Conservation (phyloP, 2,888 invertebrate genomes). For the Tetheella fluctuosa region DNA sequence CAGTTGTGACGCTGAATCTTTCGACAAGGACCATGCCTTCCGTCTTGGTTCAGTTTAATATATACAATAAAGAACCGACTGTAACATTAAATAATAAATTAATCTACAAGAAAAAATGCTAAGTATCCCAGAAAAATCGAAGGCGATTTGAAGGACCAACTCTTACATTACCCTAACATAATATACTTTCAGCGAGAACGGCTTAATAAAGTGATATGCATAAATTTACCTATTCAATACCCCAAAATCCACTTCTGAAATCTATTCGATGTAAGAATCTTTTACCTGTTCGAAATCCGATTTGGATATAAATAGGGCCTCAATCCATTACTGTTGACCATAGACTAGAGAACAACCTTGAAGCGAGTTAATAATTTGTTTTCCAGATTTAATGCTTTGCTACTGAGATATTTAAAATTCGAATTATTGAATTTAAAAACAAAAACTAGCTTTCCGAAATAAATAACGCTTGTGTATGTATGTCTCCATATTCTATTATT, state of each 20-base stretch:
- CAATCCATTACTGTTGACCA: slow-evolving; percentile 2
- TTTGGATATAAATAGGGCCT: neutral
- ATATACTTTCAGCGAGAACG: neutral
- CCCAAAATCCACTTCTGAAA: slow-evolving; percentile 2
- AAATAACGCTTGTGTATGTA: no score
- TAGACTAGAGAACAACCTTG: neutral
- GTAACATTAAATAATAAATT: no score
- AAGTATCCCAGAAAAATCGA: neutral
- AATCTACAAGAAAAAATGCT: no score
- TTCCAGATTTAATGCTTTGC: neutral
- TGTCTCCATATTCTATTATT: no score
- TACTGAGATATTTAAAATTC: no score
- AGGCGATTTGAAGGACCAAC: neutral
- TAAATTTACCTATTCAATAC: slow-evolving; percentile 2
- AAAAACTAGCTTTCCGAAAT: no score
- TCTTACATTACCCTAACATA: neutral
- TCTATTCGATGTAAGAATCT: neutral
- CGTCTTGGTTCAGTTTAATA: no score
- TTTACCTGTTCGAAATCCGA: neutral
- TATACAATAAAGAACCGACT: no score
- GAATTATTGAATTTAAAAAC: no score
- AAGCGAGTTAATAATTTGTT: neutral
- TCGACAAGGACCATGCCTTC: no score
- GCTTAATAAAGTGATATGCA: slow-evolving; percentile 2
- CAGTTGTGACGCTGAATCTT: no score